Conservation (phyloP, 2,888 invertebrate species). For the Cephalotes varians region DNA sequence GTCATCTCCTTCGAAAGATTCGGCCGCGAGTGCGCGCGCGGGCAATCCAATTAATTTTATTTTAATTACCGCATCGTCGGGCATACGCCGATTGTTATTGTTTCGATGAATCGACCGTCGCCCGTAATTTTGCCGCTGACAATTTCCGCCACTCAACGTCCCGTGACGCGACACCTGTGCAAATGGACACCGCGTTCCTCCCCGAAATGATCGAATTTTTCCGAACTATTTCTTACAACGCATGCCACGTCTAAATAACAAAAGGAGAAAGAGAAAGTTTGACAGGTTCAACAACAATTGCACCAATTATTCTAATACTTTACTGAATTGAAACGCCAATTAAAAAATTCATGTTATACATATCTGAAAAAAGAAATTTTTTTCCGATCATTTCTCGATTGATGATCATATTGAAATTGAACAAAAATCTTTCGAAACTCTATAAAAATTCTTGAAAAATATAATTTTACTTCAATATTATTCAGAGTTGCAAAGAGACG, state of each 20-base stretch:
- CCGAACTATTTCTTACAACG: constrained; percentile 15
- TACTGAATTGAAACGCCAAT: neutral
- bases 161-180: constrained; percentile 33
- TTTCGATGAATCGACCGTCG: constrained; percentile 74
- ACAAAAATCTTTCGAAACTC: neutral
- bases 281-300: neutral
- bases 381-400: neutral
- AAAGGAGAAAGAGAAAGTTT: neutral
- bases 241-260: too few species aligned
- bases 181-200: constrained; percentile 19
- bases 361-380: neutral
- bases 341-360: too few species aligned
- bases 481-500: neutral
- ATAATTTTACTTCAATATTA: neutral
- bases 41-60: constrained; percentile 83
- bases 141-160: constrained; percentile 56
- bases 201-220: constrained; percentile 3
- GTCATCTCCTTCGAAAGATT: constrained; percentile 75
- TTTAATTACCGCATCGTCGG: constrained; percentile 81
- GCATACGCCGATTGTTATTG: constrained; percentile 78
- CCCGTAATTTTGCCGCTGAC: constrained; percentile 71
- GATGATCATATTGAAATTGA: neutral
- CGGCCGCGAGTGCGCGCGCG: constrained; percentile 67
- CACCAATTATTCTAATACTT: neutral
- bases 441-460: neutral